phyloP scores from a whole-genome alignment of 1,140 invertebrate species.

The Drosophila sturtevanti region DNA sequence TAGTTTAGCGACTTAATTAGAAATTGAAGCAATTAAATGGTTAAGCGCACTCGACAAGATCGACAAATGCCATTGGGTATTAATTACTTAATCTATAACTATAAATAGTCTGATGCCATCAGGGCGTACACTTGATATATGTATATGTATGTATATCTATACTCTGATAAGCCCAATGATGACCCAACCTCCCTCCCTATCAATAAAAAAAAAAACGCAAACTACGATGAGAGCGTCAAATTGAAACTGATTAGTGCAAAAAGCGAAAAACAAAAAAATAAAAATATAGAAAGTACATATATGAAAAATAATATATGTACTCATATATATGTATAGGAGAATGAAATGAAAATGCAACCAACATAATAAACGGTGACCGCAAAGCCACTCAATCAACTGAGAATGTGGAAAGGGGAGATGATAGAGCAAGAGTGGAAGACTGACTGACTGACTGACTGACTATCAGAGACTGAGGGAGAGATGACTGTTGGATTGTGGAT shows the following conservation, averaged over 20 bases:
- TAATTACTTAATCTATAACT: conserved; percentile 52
- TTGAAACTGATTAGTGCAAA: conserved; percentile 55
- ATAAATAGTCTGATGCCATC: conserved; percentile 39
- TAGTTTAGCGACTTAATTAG: conserved; percentile 29
- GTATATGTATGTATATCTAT: no score
- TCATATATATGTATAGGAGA: no score
- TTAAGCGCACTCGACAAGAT: conserved; percentile 27
- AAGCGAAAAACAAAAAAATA: neutral
- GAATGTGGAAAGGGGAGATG: neutral
- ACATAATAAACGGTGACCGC: conserved; percentile 52
- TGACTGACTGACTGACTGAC: no score
- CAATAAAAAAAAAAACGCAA: neutral
- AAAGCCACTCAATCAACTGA: conserved; percentile 51
- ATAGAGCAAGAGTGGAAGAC: neutral
- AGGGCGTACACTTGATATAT: conserved; percentile 29
- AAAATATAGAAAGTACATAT: neutral
- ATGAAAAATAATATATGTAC: no score
- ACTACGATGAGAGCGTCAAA: conserved; percentile 17
- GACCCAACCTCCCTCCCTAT: no score
- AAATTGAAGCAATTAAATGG: conserved; percentile 43
- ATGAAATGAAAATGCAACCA: conserved; percentile 55
- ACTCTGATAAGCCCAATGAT: neutral
- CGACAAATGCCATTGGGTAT: conserved; percentile 29
- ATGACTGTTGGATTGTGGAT: neutral
- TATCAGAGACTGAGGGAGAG: neutral